phyloP scores from a whole-genome alignment of 1,140 invertebrate species.

The Euglossa dilemma region DNA sequence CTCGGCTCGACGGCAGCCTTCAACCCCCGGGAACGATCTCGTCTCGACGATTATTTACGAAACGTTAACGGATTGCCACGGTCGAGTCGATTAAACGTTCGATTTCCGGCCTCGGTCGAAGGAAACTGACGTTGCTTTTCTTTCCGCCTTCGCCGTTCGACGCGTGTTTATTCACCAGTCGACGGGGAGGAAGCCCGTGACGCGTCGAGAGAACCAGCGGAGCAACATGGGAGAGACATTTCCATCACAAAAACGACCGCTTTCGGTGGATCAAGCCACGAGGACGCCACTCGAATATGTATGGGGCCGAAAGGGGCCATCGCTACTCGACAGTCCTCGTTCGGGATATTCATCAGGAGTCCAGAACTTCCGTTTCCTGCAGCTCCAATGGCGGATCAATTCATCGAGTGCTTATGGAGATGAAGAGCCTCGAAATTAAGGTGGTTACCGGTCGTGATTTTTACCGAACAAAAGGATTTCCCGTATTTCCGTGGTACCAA shows the following conservation, averaged over 20 bases:
- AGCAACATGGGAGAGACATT: constrained; percentile 43
- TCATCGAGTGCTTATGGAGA: background rate
- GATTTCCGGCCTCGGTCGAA: background rate
- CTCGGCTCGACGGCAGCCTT: background rate
- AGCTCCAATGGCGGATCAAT: background rate
- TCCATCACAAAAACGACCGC: constrained; percentile 55
- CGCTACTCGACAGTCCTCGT: constrained; percentile 18
- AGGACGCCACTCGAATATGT: constrained; percentile 55
- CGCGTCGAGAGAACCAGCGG: background rate
- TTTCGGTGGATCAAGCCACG: constrained; percentile 49
- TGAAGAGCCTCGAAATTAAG: background rate
- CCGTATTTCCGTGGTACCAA: background rate
- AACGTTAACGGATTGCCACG: background rate
- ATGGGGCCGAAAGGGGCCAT: constrained; percentile 43
- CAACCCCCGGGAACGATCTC: background rate
- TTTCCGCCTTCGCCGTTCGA: background rate
- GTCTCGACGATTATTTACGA: constrained; percentile 14
- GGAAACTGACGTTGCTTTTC: background rate
- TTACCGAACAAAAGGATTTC: background rate
- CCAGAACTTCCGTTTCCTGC: background rate
- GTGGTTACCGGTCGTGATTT: background rate
- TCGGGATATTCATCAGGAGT: constrained; percentile 44
- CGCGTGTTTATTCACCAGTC: background rate
- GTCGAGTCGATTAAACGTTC: constrained; percentile 15
- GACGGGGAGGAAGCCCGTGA: background rate